Base-by-base conservation (phyloP, 1,140 invertebrate species). In the Phymastichus coffea region DNA sequence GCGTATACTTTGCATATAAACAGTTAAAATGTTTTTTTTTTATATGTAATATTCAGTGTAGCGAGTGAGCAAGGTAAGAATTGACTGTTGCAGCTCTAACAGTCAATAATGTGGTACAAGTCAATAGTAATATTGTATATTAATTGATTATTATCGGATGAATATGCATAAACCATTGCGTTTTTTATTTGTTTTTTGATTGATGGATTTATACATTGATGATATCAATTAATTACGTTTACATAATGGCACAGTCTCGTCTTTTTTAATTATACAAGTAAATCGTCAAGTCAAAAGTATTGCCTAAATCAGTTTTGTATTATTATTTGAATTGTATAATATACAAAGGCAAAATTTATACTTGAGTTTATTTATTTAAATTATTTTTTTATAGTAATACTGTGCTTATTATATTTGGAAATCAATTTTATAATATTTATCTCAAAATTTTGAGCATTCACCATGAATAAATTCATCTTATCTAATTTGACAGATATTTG, bases 211-310 rank as follows among this genome's bases (percentile, higher is more conserved):
- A 53, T 54, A 53, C 40, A 47, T 52, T 46, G 57, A 60, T 33
- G 33, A 25, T 52, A 46, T 53, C 54, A 47, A 60, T 47, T 54
- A 60, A 53, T 59, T 47, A 54, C 46, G 49, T 60, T 53, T 54
- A 60, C 51, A 54, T 30, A 48, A 60, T 60, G 57, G 57, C 51
- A 60, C 57, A 40, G 49, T 54, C 43, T 59, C 40, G 53, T 59
- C 40, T 53, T 52, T 60, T 4, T 35, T 40, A 47, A 40, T 60
- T 48, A 38, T 38, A 53, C 15, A 54, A 10, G 51, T 28, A 25
- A 28, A 14, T 28, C 12, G 30, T 51, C 38, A 52, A 37, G 35
- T 51, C 14, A 26, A 35, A 51, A 35, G 28, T 44, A 8, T 25
- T 44, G 19, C 28, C 20, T 35, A 35, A 35, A 43, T 44, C 6